Evolutionary conservation across 2,888 invertebrate species (phyloP).

Genomic region (Ptychoptera contaminata): DNA sequence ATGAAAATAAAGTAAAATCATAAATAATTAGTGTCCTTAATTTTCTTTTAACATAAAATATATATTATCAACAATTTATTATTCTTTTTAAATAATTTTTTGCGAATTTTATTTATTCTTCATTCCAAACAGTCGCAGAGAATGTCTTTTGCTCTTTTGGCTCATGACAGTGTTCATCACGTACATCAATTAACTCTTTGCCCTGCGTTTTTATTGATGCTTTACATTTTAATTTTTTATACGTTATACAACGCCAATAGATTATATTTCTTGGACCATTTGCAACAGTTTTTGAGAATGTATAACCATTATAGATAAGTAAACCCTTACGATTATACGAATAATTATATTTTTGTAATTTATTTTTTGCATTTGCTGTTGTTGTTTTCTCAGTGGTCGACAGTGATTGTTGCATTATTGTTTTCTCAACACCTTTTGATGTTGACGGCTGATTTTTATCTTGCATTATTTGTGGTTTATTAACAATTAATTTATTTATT

Average conservation of each 20-base stretch:
- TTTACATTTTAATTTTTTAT: slow-evolving; percentile 20
- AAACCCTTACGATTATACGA: slow-evolving; percentile 26
- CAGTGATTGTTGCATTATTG: no score
- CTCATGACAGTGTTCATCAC: slow-evolving; percentile 22
- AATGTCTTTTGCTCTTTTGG: slow-evolving; percentile 14
- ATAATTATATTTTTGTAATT: slow-evolving; percentile 9
- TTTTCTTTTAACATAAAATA: no score
- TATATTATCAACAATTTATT: no score
- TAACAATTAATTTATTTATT: no score
- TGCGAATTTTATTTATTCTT: no score
- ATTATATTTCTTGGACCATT: slow-evolving; percentile 18
- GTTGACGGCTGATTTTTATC: no score
- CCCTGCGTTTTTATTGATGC: slow-evolving; percentile 21
- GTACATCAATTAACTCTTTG: slow-evolving; percentile 16
- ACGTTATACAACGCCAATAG: slow-evolving; percentile 24
- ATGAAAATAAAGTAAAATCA: no score
- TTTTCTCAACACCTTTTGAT: no score
- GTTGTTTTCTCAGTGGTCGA: neutral
- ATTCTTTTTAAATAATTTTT: no score
- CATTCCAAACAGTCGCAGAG: no score
- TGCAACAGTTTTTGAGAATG: slow-evolving; percentile 18
- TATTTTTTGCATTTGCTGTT: neutral
- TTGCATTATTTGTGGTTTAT: no score
- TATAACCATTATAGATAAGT: slow-evolving; percentile 20
- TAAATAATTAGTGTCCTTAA: no score